phyloP scores from a whole-genome alignment of 2,888 invertebrate species.

The Oscheius myriophilus region DNA sequence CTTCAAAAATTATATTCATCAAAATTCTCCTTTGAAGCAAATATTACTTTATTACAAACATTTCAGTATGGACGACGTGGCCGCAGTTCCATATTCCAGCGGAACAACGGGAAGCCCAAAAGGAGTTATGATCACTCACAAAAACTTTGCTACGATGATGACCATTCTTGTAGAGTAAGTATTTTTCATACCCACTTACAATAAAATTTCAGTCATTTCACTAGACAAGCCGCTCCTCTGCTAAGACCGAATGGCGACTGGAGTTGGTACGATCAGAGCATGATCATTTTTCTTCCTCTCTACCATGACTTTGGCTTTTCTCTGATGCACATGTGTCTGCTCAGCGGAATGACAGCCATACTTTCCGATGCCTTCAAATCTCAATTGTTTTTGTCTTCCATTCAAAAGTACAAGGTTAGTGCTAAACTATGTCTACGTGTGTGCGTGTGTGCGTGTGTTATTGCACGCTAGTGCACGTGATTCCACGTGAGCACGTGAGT shows the following conservation, averaged over 20 bases:
- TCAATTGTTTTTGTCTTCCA: constrained; percentile 46
- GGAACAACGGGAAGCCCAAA: constrained; percentile 86
- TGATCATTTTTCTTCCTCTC: constrained; percentile 54
- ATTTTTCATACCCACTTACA: too few relatives aligned
- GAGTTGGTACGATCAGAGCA: too few relatives aligned
- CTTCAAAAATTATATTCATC: too few relatives aligned
- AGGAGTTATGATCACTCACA: constrained; percentile 81
- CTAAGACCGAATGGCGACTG: too few relatives aligned
- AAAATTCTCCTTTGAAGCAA: too few relatives aligned
- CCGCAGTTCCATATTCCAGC: constrained; percentile 71
- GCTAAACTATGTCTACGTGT: too few relatives aligned
- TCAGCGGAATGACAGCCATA: constrained; percentile 56
- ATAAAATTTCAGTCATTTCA: too few relatives aligned
- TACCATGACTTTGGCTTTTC: constrained; percentile 65
- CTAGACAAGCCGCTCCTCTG: too few relatives aligned
- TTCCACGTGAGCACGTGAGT: too few relatives aligned
- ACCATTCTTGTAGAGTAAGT: background rate
- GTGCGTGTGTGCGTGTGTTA: too few relatives aligned
- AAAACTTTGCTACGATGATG: constrained; percentile 76
- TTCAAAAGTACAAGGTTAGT: constrained; percentile 39
- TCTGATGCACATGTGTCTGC: constrained; percentile 10
- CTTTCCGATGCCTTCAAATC: constrained; percentile 59
- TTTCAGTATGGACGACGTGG: constrained; percentile 33
- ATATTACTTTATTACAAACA: too few relatives aligned
- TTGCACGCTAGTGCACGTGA: too few relatives aligned